Conservation (phyloP, 1,140 invertebrate species). For the Caenorhabditis inopinata region DNA sequence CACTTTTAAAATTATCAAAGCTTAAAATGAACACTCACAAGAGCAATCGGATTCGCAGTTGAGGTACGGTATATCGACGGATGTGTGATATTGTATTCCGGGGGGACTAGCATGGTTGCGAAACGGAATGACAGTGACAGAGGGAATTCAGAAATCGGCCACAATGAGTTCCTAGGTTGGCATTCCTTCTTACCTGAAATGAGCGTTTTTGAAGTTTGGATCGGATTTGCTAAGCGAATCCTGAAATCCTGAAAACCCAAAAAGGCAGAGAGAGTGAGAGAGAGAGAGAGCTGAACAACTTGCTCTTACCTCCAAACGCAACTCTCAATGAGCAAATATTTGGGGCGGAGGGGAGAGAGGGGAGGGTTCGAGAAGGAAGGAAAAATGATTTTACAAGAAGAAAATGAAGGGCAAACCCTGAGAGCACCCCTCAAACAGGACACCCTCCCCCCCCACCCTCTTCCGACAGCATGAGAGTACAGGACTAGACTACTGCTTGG, state of each 20-base stretch:
- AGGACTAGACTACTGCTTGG: background rate
- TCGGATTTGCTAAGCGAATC: no score
- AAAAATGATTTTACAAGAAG: conserved; percentile 7
- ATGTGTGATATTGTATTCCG: conserved; percentile 48
- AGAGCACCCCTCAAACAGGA: background rate
- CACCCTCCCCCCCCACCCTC: no score
- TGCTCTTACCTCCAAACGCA: no score
- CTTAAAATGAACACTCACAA: conserved; percentile 38
- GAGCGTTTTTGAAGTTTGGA: no score
- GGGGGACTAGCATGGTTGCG: no score
- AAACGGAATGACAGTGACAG: background rate
- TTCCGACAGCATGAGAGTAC: background rate
- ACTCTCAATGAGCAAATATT: conserved; percentile 14
- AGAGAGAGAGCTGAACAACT: no score
- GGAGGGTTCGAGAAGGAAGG: no score
- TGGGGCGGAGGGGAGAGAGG: background rate
- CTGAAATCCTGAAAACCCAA: no score
- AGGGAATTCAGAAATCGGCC: background rate
- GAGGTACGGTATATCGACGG: conserved; percentile 44
- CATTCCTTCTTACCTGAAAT: conserved; percentile 7
- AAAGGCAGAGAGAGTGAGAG: no score
- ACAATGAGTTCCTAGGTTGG: background rate
- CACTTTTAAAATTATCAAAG: no score
- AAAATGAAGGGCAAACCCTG: background rate
- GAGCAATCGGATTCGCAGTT: conserved; percentile 44